Conservation (phyloP, 2,113 vertebrate species). For the Ceratotherium simum region DNA sequence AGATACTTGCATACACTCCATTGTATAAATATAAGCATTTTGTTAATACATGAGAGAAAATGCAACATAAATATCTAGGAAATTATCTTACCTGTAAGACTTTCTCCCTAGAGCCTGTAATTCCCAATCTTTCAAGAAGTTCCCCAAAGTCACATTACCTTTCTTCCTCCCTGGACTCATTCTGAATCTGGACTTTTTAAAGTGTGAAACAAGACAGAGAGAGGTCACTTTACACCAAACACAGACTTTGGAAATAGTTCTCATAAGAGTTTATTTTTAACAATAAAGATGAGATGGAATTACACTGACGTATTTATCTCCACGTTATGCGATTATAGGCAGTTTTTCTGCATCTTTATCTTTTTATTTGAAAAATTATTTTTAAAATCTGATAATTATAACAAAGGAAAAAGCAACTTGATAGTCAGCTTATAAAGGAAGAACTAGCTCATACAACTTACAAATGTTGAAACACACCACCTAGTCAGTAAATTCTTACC, state of each 20-base stretch:
- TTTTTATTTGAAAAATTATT: not conserved
- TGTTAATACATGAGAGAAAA: not conserved
- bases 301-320: not conserved
- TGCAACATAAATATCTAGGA: not conserved
- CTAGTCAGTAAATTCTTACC: not conserved
- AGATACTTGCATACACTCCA: not conserved
- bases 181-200: not conserved
- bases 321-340: not conserved
- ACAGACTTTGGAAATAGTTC: not conserved
- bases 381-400: not conserved
- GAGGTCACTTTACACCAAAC: not conserved
- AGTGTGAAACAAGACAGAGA: not conserved
- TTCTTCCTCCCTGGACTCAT: not conserved
- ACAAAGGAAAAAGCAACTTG: not conserved
- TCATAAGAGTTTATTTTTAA: not conserved
- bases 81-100: not conserved
- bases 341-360: not conserved
- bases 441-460: not conserved
- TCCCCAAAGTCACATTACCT: not conserved
- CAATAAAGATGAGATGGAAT: not conserved
- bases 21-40: not conserved
- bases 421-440: not conserved
- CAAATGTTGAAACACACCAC: not conserved
- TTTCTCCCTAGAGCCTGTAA: not conserved
- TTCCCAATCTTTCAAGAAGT: not conserved